Evolutionary conservation across 2,797 vertebrate genomes (phyloP).

Genomic region (Catostomus latipinnis): DNA sequence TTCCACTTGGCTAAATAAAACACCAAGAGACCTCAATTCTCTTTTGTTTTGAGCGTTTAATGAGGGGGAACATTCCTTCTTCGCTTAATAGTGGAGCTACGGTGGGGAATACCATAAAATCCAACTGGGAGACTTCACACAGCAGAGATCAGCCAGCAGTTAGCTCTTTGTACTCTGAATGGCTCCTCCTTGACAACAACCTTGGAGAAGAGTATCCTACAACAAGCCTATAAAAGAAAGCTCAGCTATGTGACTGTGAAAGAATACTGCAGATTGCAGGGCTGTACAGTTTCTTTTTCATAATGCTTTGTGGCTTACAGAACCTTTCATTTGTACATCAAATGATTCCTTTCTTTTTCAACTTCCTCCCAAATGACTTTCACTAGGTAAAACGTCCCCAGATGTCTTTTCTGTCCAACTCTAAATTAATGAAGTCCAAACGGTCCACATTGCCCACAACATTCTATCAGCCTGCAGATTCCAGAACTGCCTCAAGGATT

Average conservation of each 20-base stretch:
- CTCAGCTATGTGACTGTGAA: neutral
- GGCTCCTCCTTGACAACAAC: constrained; percentile 71
- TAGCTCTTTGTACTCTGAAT: constrained; percentile 67
- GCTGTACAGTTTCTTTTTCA: neutral
- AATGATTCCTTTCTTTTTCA: constrained; percentile 26
- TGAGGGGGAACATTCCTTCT: constrained; percentile 52
- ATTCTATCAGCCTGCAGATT: neutral
- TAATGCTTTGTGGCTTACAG: neutral
- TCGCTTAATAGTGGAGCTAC: constrained; percentile 41
- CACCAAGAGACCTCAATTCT: constrained; percentile 56
- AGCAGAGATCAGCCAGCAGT: constrained; percentile 63
- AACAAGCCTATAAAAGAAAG: constrained; percentile 21
- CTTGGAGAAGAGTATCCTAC: constrained; percentile 19
- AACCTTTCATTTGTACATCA: neutral
- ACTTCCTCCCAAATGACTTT: constrained; percentile 34
- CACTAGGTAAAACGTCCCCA: constrained; percentile 14
- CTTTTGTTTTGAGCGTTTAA: constrained; percentile 60
- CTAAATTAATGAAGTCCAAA: constrained; percentile 29
- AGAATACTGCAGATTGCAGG: constrained; percentile 5
- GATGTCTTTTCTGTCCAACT: constrained; percentile 10
- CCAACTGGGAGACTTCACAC: constrained; percentile 45
- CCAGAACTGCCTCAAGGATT: constrained; percentile 17
- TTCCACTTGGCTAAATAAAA: constrained; percentile 51
- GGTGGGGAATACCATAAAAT: constrained; percentile 47
- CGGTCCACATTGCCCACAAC: neutral